These are phyloP conservation scores for Panthera leo DNA, from an alignment of 2,113 vertebrate genomes.

Conservation along the genomic window DNA sequence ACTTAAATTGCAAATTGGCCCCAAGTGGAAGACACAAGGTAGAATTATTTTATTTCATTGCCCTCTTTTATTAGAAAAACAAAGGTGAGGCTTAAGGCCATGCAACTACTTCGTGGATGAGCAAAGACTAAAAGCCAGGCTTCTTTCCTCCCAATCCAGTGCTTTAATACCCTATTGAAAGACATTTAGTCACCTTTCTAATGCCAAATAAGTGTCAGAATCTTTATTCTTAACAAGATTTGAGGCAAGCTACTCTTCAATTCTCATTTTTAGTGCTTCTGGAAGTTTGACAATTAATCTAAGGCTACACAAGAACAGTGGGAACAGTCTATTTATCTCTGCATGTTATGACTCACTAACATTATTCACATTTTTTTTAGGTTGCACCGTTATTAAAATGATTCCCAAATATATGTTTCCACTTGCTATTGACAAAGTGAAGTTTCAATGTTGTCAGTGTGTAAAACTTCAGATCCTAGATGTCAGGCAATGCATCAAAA, in stretches of 20 bases:
- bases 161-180: background rate
- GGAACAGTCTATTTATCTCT: background rate
- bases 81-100: background rate
- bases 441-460: constrained; percentile 54
- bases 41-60: background rate
- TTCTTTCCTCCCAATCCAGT: background rate
- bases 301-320: background rate
- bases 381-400: background rate
- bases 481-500: constrained; percentile 49
- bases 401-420: constrained; percentile 42
- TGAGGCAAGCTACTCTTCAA: background rate
- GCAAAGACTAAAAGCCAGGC: background rate
- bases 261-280: background rate
- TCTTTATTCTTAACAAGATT: background rate
- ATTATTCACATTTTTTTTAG: background rate
- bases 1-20: background rate
- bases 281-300: background rate
- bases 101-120: background rate
- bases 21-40: background rate
- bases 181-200: background rate
- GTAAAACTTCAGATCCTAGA: background rate
- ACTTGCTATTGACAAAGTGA: constrained; percentile 30
- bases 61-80: background rate
- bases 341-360: background rate
- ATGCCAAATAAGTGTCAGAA: background rate